phyloP scores from a whole-genome alignment of 2,888 invertebrate genomes.

The Mechanitis mazaeus region DNA sequence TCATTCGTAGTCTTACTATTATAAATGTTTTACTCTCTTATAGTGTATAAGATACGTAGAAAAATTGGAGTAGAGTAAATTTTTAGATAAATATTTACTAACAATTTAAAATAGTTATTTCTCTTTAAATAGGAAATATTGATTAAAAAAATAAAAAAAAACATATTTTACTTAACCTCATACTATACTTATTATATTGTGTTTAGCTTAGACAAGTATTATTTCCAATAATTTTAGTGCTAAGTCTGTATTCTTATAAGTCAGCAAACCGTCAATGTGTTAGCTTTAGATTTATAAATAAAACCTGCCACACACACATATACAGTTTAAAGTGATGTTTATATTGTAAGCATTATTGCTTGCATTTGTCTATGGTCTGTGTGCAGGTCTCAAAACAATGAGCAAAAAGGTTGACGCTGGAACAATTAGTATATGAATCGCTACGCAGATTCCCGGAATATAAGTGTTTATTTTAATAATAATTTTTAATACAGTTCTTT shows the following conservation, averaged over 20 bases:
- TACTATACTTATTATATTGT: background rate
- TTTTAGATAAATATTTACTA: too few relatives aligned
- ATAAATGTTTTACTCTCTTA: too few relatives aligned
- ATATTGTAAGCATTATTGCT: constrained; percentile 29
- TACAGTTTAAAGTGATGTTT: constrained; percentile 16
- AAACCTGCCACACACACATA: constrained; percentile 22
- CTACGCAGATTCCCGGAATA: constrained; percentile 25
- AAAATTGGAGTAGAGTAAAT: too few relatives aligned
- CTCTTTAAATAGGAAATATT: too few relatives aligned
- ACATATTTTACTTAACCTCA: background rate
- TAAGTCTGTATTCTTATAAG: constrained; percentile 32
- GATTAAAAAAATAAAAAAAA: too few relatives aligned
- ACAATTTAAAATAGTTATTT: too few relatives aligned
- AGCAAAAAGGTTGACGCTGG: constrained; percentile 70
- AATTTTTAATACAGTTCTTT: constrained; percentile 8
- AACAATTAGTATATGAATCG: constrained; percentile 52
- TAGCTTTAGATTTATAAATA: constrained; percentile 47
- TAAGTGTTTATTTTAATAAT: constrained; percentile 5
- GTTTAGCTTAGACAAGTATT: constrained; percentile 15
- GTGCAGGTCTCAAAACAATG: constrained; percentile 14
- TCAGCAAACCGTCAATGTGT: constrained; percentile 70
- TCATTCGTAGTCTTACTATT: too few relatives aligned
- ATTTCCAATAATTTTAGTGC: constrained; percentile 8
- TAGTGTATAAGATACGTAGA: too few relatives aligned
- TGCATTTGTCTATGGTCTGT: constrained; percentile 17